Evolutionary conservation across 2,113 vertebrate genomes (phyloP).

Genomic region (Alethe castanea): DNA sequence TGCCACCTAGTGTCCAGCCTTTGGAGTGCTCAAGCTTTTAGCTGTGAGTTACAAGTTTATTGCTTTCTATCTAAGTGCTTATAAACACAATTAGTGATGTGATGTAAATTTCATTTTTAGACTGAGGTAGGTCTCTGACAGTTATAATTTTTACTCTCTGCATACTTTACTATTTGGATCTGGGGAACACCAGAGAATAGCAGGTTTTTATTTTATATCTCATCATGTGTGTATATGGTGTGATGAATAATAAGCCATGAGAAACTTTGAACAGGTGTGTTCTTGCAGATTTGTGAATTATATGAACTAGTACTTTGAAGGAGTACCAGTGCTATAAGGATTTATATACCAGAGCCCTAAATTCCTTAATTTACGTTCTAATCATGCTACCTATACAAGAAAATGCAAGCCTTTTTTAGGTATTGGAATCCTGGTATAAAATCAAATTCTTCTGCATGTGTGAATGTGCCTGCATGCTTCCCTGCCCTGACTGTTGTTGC

Average conservation of each 20-base stretch:
- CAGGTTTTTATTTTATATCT: not conserved
- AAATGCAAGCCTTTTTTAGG: not conserved
- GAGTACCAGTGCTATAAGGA: not conserved
- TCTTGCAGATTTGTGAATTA: not conserved
- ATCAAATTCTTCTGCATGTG: not conserved
- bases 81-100: not conserved
- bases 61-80: not conserved
- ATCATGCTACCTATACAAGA: not conserved
- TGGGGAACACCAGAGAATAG: not conserved
- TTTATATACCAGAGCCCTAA: not conserved
- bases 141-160: not conserved
- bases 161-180: not conserved
- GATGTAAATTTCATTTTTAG: not conserved
- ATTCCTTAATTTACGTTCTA: not conserved
- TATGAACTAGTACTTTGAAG: not conserved
- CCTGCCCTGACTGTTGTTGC: not conserved
- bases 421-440: not conserved
- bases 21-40: not conserved
- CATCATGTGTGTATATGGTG: not conserved
- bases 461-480: not conserved
- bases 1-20: slow-evolving; percentile 49
- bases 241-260: not conserved
- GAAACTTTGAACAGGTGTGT: not conserved
- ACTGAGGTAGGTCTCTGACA: not conserved
- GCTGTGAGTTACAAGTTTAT: not conserved